Evolutionary conservation across 2,888 invertebrate species (phyloP), one percentile per base, ranked within the genome.

Genomic region (Apamea monoglypha): DNA sequence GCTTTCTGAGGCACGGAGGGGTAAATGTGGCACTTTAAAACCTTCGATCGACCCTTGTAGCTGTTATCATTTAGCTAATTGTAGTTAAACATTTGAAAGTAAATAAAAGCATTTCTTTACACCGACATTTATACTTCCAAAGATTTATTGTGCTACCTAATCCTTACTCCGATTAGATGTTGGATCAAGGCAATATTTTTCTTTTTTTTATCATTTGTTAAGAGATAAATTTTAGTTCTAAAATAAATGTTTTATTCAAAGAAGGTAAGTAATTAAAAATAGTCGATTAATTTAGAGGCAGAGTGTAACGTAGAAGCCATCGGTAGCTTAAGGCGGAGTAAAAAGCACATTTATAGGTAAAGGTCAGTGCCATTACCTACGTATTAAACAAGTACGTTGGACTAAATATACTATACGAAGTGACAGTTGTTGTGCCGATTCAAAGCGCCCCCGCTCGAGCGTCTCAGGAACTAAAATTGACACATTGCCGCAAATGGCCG

Each of bases 81-180:
- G 21, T 47, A 32, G 66, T 69, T 18, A 61, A 53, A 21, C 59
- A 78, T 81, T 78, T 66, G 21, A 40, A 56, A 71, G 67, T 76
- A 82, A 81, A 79, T 72, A 78, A 77, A 80, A 79, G 12, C 29
- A 79, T 82, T 85, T 80, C 72, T 74, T 67, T 61, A 12, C 44
- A 40, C 56, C n/a, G 79, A 75, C 72, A 70, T 78, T 83, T 76
- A 76, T 56, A 76, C 56, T 83, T 67, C 4, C 21, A 44, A 32
- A 81, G 86, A 88, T 88, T 87, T 84, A 87, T 88, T 67, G 71
- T 80, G 25, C 66, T 36, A 36, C 64, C 63, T 85, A 78, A 87
- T 85, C 85, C 87, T 40, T 59, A 36, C 70, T 80, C 88, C 69
- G 89, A 86, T 88, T 83, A 87, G 64, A 70, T 74, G 25, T 56